These are phyloP conservation scores for Cyclargus thomasi DNA, from an alignment of 1,140 invertebrate species.

Conservation along the genomic window DNA sequence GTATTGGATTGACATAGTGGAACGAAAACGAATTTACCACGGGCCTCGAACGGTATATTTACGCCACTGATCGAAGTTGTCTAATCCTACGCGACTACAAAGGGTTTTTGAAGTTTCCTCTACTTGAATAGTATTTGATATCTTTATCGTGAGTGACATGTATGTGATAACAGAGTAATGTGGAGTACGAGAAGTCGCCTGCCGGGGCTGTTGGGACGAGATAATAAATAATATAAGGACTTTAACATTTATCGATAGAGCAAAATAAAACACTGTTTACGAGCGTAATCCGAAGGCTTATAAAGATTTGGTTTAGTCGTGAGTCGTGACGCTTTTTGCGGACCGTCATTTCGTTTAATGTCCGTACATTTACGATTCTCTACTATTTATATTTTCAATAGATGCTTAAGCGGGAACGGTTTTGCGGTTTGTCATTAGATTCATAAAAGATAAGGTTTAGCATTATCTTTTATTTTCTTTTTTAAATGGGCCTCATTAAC, in stretches of 20 bases:
- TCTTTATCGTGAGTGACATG: not conserved
- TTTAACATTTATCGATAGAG: constrained; percentile 1
- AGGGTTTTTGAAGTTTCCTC: too few species aligned
- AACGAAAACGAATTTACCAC: too few species aligned
- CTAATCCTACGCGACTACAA: too few species aligned
- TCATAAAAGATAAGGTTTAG: not conserved
- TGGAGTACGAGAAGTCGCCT: not conserved
- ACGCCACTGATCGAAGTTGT: too few species aligned
- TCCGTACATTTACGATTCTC: not conserved
- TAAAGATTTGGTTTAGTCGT: not conserved
- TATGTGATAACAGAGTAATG: not conserved
- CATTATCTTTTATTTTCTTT: not conserved
- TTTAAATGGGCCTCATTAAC: not conserved
- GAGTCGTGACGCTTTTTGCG: not conserved
- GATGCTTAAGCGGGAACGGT: not conserved
- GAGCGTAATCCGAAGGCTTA: not conserved
- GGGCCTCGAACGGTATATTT: too few species aligned
- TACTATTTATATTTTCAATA: not conserved
- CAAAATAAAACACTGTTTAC: constrained; percentile 11
- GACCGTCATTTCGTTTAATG: not conserved
- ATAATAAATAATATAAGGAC: not conserved
- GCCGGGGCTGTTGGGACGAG: not conserved
- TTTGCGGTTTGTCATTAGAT: not conserved
- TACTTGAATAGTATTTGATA: not conserved
- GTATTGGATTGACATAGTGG: too few species aligned